A percentile compares a stretch with the other conserved stretches of the same genome.
Evolutionary conservation across 2,113 vertebrate species (phyloP).

Genomic region (Bujurquina vittata): DNA sequence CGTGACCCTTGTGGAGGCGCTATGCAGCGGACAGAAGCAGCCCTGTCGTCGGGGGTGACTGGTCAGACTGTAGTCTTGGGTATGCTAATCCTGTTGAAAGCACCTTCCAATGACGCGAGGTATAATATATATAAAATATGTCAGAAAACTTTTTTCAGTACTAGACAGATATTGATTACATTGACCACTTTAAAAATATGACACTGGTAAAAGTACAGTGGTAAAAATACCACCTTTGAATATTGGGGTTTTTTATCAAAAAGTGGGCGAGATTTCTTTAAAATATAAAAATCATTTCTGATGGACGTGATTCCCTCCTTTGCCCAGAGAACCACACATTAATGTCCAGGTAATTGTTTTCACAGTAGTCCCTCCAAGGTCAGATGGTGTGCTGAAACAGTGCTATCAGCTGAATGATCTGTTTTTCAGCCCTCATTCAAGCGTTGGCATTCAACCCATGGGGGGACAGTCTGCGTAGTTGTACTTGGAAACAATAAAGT

Average conservation of each 20-base stretch:
- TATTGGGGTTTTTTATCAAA: background rate
- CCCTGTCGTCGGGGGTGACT: constrained; percentile 60
- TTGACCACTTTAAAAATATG: background rate
- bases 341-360: constrained; percentile 73
- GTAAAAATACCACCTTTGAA: constrained; percentile 17
- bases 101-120: constrained; percentile 13
- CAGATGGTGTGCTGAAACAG: constrained; percentile 68
- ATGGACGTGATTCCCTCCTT: constrained; percentile 29
- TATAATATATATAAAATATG: too few relatives aligned
- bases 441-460: constrained; percentile 38
- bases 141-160: too few relatives aligned
- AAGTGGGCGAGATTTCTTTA: background rate
- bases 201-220: background rate
- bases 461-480: constrained; percentile 31
- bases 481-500: constrained; percentile 64
- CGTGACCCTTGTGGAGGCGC: constrained; percentile 72
- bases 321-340: constrained; percentile 43
- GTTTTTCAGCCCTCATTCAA: constrained; percentile 56
- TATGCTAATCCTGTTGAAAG: constrained; percentile 48
- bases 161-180: too few relatives aligned
- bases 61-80: constrained; percentile 47
- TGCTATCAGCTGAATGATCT: constrained; percentile 70
- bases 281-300: constrained; percentile 23
- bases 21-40: constrained; percentile 65
- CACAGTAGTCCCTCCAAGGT: constrained; percentile 74